Evolutionary conservation across 2,888 invertebrate species (phyloP), one percentile per base, ranked within the genome.

Genomic region (Actias luna): DNA sequence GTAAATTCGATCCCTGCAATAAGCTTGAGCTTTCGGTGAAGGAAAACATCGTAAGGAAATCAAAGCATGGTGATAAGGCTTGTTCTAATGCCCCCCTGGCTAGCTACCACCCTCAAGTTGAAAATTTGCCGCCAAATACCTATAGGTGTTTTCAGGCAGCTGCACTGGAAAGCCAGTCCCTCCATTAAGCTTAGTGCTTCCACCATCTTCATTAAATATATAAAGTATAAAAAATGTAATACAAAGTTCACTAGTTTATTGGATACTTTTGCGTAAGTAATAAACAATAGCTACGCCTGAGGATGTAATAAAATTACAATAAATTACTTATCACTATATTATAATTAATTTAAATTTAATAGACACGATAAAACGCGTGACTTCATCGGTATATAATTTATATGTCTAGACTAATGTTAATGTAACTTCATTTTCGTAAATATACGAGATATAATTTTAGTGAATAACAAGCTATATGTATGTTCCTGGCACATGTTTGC

Each of bases 381-480:
- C 52, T 29, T 12, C 27, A 55, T 29, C 29, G n/a, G 4, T 22
- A 22, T 18, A 39, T 39, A 16, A 39, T 39, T n/a, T 39, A 39
- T 39, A 25, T 10, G 2, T 22, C 14, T 25, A 50, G 50, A 50
- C 16, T 22, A 25, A 50, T 55, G 16, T 29, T 29, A 29, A 29
- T 55, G 5, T 55, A 29, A 14, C 18, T 27, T 55, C 16, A 55
- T 55, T 55, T 55, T 16, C 29, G 52, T 29, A 55, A 55, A 55
- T 8, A 27, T 27, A 55, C 27, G 27, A 16, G 5, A 16, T n/a
- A 55, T 55, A 55, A 55, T 55, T 55, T 55, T 55, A 16, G 5
- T 57, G 57, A 60, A 55, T 55, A 18, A 27, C 52, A 27, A 55
- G 4, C 16, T 55, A 16, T 39, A 39, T 16, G 52, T 29, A 42